Evolutionary conservation across 2,113 vertebrate species (phyloP), one percentile per base, ranked within the genome.

Genomic region (Hippocampus zosterae): DNA sequence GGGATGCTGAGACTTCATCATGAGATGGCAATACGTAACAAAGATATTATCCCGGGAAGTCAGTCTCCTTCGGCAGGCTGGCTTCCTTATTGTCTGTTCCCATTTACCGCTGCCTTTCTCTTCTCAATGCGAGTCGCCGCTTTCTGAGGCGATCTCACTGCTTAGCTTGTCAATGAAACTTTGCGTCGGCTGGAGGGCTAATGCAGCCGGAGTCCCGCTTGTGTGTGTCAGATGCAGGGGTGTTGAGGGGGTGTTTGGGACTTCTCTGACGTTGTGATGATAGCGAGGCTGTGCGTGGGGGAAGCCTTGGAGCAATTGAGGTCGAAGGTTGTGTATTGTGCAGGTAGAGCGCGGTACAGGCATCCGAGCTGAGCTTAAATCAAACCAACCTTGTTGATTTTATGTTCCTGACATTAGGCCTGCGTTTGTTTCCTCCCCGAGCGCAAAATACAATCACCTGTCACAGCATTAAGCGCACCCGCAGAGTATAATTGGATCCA

Each of bases 81-180:
- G 18, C n/a, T 15, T 64, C 80, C 25, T 72, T 42, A 72, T 66
- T 67, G 56, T 37, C 48, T 50, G 61, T 71, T 40, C 16, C n/a
- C 33, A 42, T 75, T 71, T 65, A 55, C 63, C 41, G n/a, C 57
- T 42, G 61, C 78, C 70, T 75, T 64, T 69, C 68, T 77, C 71
- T 44, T 67, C 82, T 84, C 89, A 79, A 76, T 3, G 66, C 81
- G 74, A 68, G 65, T 16, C 76, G 81, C 82, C 57, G 52, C 88
- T 88, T 88, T 71, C 71, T 55, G 73, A 75, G 70, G 72, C 69
- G 78, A 74, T 81, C 44, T 29, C 74, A 70, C 70, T 13, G 48
- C 61, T 81, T 50, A 72, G 80, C 75, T 79, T 77, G 88, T 88
- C 89, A 88, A 82, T 90, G 72, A 84, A 90, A 85, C 75, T 80